phyloP scores from a whole-genome alignment of 2,113 vertebrate species.

The Perca flavescens region DNA sequence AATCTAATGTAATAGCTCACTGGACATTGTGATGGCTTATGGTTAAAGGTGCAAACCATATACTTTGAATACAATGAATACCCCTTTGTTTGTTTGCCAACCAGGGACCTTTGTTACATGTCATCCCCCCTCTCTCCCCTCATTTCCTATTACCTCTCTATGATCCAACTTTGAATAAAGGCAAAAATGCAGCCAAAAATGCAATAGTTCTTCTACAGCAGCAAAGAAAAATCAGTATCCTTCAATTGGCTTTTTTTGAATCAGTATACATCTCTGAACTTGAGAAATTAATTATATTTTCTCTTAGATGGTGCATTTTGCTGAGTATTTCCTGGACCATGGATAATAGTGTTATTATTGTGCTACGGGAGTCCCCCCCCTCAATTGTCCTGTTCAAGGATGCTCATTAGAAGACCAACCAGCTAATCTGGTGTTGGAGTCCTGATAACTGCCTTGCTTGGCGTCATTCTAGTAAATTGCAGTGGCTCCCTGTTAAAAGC shows the following conservation, averaged over 20 bases:
- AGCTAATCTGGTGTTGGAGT: constrained; percentile 86
- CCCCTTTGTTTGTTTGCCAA: background rate
- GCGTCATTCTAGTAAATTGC: constrained; percentile 90
- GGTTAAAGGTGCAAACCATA: background rate
- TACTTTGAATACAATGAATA: background rate
- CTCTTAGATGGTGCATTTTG: constrained; percentile 40
- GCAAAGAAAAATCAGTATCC: background rate
- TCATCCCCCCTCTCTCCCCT: background rate
- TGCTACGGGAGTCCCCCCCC: constrained; percentile 42
- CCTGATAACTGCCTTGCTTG: constrained; percentile 86
- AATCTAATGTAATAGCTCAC: background rate
- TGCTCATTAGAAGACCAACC: constrained; percentile 84
- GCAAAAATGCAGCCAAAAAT: background rate
- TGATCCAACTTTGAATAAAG: background rate
- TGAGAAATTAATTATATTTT: constrained; percentile 37
- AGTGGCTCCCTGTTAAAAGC: constrained; percentile 87
- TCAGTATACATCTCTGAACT: constrained; percentile 21
- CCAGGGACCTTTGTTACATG: background rate
- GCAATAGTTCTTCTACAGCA: background rate
- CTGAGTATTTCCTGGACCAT: constrained; percentile 60
- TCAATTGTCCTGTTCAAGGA: constrained; percentile 76
- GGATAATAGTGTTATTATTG: constrained; percentile 71
- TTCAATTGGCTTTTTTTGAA: background rate
- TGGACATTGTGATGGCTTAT: background rate
- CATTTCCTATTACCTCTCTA: background rate